phyloP scores from a whole-genome alignment of 2,888 invertebrate genomes.

The Artemia sp. region DNA sequence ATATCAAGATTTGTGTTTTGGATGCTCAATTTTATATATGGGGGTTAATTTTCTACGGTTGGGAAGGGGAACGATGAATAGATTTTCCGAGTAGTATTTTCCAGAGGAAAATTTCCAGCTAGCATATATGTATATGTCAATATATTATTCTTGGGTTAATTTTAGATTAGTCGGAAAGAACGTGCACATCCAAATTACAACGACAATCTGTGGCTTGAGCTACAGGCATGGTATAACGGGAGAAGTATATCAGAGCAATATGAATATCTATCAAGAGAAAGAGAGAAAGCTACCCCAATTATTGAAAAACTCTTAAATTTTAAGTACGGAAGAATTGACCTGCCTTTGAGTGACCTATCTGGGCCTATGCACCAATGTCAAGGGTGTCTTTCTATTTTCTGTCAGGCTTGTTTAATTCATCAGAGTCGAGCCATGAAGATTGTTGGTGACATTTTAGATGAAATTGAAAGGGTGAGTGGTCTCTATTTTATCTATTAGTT shows the following conservation, averaged over 20 bases:
- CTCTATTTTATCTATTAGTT: neutral
- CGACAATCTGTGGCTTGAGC: conserved; percentile 54
- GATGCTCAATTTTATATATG: too few species aligned
- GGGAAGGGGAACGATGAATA: too few species aligned
- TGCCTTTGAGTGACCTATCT: neutral
- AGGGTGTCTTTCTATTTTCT: conserved; percentile 57
- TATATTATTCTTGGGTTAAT: too few species aligned
- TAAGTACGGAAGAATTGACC: conserved; percentile 35
- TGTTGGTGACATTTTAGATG: conserved; percentile 49
- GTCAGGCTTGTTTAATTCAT: conserved; percentile 48
- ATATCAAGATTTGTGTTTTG: too few species aligned
- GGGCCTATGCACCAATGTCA: conserved; percentile 32
- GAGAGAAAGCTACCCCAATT: conserved; percentile 50
- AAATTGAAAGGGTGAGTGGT: conserved; percentile 40
- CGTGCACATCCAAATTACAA: neutral
- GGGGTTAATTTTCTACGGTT: too few species aligned
- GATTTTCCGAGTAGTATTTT: too few species aligned
- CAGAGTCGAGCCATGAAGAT: conserved; percentile 57
- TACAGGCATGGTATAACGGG: conserved; percentile 66
- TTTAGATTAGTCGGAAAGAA: conserved; percentile 36
- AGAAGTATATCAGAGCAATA: conserved; percentile 59
- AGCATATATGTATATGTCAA: too few species aligned
- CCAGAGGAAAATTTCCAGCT: too few species aligned
- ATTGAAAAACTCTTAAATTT: conserved; percentile 59
- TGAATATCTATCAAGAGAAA: conserved; percentile 50